Evolutionary conservation across 2,113 vertebrate species (phyloP), one percentile per base, ranked within the genome.

Genomic region (Gopherus evgoodei): DNA sequence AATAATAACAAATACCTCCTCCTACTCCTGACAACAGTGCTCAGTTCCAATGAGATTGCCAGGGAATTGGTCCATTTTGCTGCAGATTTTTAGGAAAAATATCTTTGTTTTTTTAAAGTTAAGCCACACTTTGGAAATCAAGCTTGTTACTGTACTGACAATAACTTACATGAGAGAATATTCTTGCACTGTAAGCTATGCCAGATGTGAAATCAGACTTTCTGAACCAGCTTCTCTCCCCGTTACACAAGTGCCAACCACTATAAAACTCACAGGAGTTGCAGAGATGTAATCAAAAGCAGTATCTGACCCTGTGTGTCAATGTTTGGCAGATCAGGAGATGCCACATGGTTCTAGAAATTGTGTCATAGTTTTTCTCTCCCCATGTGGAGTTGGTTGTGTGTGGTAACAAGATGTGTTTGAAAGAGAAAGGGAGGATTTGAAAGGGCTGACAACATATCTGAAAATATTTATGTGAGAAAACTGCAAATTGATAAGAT

Each of bases 371-470:
- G 5, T 44, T 11, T 4, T 27, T 24, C 72, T 42, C 22, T 44
- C 69, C 19, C 47, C 27, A 13, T 24, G 8, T 44, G 44, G 11
- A 10, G 21, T 62, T 86, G 19, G 52, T 76, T 76, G 38, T 76
- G 5, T 38, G 49, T 86, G 52, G n/a, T 53, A 69, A 72, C 65
- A 56, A 84, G 81, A 17, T 76, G 22, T 93, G 57, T 86, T 57
- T 90, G 22, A 52, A 54, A 84, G 50, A 7, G 6, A 83, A 54
- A 91, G 92, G 31, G 87, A 84, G 87, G 88, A 81, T 1, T 44
- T 83, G 89, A n/a, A 53, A 5, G 25, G 88, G 84, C 52, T 93
- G 91, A 92, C 87, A 94, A 94, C 86, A 81, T 56, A 54, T 84
- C 69, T 86, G 89, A 54, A 82, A 90, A 47, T 75, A n/a, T n/a